Evolutionary conservation across 2,113 vertebrate genomes (phyloP), one percentile per base, ranked within the genome.

Genomic region (Stomatorhinus ivindoensis): DNA sequence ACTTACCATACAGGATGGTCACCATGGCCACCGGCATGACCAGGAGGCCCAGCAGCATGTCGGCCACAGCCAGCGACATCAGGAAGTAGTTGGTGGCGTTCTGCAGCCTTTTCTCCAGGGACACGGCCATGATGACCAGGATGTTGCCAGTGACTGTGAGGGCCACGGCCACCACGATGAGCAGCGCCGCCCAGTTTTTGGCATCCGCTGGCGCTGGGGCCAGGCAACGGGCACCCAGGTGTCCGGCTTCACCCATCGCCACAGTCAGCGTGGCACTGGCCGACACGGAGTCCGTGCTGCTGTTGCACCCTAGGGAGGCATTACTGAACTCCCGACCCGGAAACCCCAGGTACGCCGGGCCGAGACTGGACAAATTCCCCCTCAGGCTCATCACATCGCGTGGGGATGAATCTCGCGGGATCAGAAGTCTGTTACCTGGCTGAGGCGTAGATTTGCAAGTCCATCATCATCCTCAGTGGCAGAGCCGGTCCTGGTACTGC

Each of bases 31-130:
- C 96, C 0, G 98, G 98, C 98, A 99, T 99, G 94, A 99, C 98
- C 93, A 99, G 93, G 93, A 98, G 96, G 90, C 98, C 98, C 88
- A 99, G 95, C 90, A 99, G 97, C 97, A 99, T 99, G 92, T 99
- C 98, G 13, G 98, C 97, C 88, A 98, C 97, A 1, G 98, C 98
- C 92, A 99, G 96, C n/a, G 98, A 99, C 97, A 98, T 99, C 94
- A 99, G 93, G 94, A 99, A 99, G 91, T 99, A 99, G 95, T 99
- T 99, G 76, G 98, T 99, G 92, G 98, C 98, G 21, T 98, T 99
- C 94, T 99, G 98, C 91, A 99, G 97, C 93, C 98, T 98, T 94
- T 98, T 98, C 96, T 99, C 98, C 93, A 98, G 94, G 61, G 97
- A 98, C 53, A 99, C 98, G 27, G 98, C 98, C 96, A 99, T 95